Evolutionary conservation across 2,797 vertebrate species (phyloP).

Genomic region (Coracias cyanogaster): DNA sequence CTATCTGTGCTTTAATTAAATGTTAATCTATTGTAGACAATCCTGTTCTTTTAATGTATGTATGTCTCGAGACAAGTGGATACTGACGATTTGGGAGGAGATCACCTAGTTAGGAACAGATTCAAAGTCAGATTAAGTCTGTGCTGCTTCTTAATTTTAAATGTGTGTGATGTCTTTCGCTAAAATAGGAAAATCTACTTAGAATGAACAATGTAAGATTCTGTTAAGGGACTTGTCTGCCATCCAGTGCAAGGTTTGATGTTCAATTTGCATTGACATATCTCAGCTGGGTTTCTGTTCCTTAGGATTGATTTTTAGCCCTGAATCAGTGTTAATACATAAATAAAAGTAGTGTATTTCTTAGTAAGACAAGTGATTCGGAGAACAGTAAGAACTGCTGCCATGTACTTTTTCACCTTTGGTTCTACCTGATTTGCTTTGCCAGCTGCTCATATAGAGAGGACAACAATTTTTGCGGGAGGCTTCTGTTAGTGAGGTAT

Average conservation of each 20-base stretch:
- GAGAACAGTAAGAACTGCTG: neutral
- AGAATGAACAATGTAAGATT: neutral
- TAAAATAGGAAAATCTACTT: neutral
- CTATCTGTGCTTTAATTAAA: constrained; percentile 28
- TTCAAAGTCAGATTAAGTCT: neutral
- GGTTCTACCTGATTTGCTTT: neutral
- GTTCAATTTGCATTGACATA: neutral
- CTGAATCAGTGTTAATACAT: neutral
- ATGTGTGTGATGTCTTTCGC: neutral
- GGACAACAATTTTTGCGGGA: neutral
- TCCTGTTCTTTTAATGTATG: neutral
- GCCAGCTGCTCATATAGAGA: neutral
- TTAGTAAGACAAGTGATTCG: constrained; percentile 6
- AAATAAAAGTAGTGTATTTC: constrained; percentile 36
- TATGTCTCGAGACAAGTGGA: neutral
- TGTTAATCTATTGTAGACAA: neutral
- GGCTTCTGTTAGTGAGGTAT: neutral
- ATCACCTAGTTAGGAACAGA: neutral
- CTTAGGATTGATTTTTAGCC: neutral
- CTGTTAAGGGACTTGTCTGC: neutral
- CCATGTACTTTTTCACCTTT: neutral
- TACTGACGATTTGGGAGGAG: neutral
- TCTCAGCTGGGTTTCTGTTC: neutral
- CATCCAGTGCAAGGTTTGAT: neutral
- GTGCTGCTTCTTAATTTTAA: neutral